phyloP scores from a whole-genome alignment of 2,888 invertebrate genomes.

The Dolichopus griseipennis region DNA sequence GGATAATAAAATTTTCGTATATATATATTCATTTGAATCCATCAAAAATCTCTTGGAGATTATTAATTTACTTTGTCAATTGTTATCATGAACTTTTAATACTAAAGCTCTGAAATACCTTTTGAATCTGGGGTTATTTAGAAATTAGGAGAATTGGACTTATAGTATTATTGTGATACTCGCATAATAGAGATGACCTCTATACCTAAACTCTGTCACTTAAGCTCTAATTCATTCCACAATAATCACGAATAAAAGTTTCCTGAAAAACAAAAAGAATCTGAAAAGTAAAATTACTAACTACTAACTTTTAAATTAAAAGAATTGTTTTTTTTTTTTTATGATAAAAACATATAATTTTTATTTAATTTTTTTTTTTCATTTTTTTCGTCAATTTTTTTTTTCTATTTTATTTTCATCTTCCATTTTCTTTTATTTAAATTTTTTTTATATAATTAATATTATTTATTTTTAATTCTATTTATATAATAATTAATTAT shows the following conservation, averaged over 20 bases:
- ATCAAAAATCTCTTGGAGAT: too few species aligned
- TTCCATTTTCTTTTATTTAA: neutral
- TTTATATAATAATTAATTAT: constrained; percentile 1
- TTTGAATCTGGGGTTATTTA: too few species aligned
- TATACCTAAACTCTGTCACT: too few species aligned
- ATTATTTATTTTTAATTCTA: neutral
- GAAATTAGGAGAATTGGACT: too few species aligned
- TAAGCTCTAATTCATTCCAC: neutral
- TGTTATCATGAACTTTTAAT: too few species aligned
- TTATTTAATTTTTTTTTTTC: neutral
- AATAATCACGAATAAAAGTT: neutral
- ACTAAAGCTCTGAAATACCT: too few species aligned
- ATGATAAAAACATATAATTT: constrained; percentile 6
- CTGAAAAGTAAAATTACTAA: neutral
- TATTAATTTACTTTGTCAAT: too few species aligned
- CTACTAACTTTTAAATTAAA: neutral
- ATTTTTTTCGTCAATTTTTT: neutral
- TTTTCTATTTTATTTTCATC: neutral
- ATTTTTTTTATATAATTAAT: neutral
- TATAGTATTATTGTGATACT: too few species aligned
- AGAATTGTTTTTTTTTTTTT: neutral
- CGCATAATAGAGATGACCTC: too few species aligned
- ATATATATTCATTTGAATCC: too few species aligned
- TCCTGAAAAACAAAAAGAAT: neutral
- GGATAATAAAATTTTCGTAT: too few species aligned